These are phyloP conservation scores for Propithecus coquereli DNA, from an alignment of 2,113 vertebrate genomes.

Conservation along the genomic window DNA sequence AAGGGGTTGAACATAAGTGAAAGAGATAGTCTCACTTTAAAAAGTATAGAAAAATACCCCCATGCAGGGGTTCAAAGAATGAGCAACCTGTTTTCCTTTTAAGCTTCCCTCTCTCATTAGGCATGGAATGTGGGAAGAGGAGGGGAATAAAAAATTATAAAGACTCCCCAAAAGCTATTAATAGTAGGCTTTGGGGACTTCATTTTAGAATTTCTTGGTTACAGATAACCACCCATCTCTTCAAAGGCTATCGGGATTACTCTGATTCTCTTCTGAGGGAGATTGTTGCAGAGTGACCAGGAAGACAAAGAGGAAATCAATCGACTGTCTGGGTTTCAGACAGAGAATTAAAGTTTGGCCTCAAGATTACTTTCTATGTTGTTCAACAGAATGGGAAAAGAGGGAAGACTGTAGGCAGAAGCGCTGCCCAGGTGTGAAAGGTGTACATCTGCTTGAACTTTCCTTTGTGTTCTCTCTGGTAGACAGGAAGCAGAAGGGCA, in stretches of 20 bases:
- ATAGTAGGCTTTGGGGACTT: background rate
- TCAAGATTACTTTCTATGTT: background rate
- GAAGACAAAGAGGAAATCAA: background rate
- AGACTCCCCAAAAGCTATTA: background rate
- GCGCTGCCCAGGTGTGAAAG: background rate
- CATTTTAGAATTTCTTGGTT: background rate
- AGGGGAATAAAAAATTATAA: background rate
- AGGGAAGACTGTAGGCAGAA: background rate
- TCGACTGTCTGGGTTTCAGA: background rate
- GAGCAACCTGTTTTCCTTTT: background rate
- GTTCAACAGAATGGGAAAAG: background rate
- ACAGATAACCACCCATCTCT: background rate
- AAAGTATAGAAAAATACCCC: background rate
- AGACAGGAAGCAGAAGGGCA: background rate
- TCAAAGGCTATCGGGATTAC: background rate
- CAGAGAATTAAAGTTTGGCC: background rate
- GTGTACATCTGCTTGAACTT: background rate
- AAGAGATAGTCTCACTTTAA: background rate
- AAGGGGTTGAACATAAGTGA: background rate
- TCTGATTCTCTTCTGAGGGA: background rate
- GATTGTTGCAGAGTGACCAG: background rate
- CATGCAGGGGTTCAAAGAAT: background rate
- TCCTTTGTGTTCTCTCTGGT: background rate
- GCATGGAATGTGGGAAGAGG: background rate
- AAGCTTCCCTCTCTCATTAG: background rate